Evolutionary conservation across 2,888 invertebrate genomes (phyloP), one percentile per base, ranked within the genome.

Genomic region (Hydrotaea diabolus): DNA sequence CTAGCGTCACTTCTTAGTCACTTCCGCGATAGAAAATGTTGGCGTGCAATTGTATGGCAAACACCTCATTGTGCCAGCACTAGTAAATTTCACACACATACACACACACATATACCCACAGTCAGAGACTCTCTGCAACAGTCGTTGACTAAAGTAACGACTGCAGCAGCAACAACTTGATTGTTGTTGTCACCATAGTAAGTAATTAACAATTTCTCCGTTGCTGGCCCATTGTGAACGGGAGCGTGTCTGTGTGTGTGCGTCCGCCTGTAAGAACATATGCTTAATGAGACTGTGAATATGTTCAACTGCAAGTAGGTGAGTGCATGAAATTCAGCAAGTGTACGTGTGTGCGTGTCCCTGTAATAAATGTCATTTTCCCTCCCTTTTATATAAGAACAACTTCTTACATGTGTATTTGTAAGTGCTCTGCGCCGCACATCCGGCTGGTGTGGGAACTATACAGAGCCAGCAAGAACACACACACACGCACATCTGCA

Each of bases 381-480:
- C 64, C 46, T 36, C 59, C 62, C 46, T 53, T 74, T 79, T 71
- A 46, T 82, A 83, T 62, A 82, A 77, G 73, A 43, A 79, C 55
- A 85, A 85, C 73, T 79, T 82, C 85, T 82, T 79, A 82, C 77
- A 82, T 80, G 31, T 31, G 31, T 31, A 39, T 21, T 39, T 53
- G 49, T 66, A 31, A n/a, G n/a, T n/a, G n/a, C n/a, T n/a, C 80
- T 85, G 85, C 78, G 39, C 39, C 82, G 80, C 74, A 72, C 64
- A 82, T 75, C 85, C 86, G 82, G 73, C 46, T 72, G 36, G 53
- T 55, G 77, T 83, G 83, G 77, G 87, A 85, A 87, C 85, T 86
- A 31, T 31, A 31, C 31, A 31, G 7, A 7, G 31, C 3, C 31
- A n/a, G n/a, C n/a, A n/a, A n/a, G n/a, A n/a, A n/a, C 89, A 87